phyloP scores from a whole-genome alignment of 2,113 vertebrate genomes.

The Todiramphus chloris region DNA sequence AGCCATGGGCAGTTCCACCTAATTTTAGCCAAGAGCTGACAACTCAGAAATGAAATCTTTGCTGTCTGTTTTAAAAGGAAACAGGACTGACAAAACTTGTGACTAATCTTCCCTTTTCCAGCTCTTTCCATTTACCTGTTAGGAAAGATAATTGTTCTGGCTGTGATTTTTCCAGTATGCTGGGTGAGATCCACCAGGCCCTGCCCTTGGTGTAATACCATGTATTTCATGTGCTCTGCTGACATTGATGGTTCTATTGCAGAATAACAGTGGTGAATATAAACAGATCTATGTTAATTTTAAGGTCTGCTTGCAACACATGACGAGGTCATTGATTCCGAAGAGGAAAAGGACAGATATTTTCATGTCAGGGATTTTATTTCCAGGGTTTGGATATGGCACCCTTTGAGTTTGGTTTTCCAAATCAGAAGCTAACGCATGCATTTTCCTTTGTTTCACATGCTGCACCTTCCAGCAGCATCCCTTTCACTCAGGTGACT shows the following conservation, averaged over 20 bases:
- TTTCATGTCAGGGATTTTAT: background rate
- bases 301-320: background rate
- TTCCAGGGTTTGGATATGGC: background rate
- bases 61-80: background rate
- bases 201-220: background rate
- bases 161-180: background rate
- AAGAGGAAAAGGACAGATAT: background rate
- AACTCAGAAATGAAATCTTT: background rate
- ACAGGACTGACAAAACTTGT: background rate
- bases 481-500: background rate
- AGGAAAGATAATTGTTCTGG: background rate
- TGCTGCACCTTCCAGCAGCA: background rate
- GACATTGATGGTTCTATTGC: background rate
- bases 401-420: background rate
- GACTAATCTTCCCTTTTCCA: background rate
- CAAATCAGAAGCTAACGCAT: background rate
- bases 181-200: background rate
- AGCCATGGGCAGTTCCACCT: background rate
- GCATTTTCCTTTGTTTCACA: background rate
- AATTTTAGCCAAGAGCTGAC: background rate
- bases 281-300: slow-evolving; percentile 50
- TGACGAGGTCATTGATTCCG: background rate
- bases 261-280: background rate
- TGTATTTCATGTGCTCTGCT: background rate
- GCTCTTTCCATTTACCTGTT: slow-evolving; percentile 1